These are phyloP conservation scores for Thunnus albacares DNA, from an alignment of 2,797 vertebrate species.

Conservation along the genomic window DNA sequence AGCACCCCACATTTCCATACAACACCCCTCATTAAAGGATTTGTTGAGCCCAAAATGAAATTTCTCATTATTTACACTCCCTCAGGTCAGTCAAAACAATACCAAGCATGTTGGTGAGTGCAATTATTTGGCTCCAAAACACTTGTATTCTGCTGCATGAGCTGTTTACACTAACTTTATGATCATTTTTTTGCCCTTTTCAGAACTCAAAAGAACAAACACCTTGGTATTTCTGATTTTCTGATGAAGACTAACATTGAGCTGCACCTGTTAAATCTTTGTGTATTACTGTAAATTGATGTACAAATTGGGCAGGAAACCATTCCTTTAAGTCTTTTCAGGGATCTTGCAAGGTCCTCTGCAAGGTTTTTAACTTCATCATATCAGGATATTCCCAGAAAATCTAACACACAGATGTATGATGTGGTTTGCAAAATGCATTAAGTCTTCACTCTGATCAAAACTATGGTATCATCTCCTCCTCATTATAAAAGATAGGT, in stretches of 20 bases:
- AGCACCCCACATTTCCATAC: not conserved
- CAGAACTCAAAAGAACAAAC: slow-evolving; percentile 3
- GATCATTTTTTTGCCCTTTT: not conserved
- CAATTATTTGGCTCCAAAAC: slow-evolving; percentile 10
- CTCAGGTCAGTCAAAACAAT: slow-evolving; percentile 10
- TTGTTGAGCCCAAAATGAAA: not conserved
- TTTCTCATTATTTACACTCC: slow-evolving; percentile 15
- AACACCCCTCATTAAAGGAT: slow-evolving; percentile 2
- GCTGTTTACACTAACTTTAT: not conserved
- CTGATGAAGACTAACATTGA: not conserved
- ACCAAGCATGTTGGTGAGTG: slow-evolving; percentile 5
- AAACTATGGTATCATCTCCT: slow-evolving; percentile 9
- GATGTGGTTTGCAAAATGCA: slow-evolving; percentile 21
- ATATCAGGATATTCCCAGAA: not conserved
- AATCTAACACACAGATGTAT: not conserved
- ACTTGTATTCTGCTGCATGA: slow-evolving; percentile 7
- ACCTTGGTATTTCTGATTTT: not conserved
- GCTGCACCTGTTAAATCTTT: not conserved
- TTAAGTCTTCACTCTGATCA: slow-evolving; percentile 38
- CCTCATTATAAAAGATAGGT: slow-evolving; percentile 49
- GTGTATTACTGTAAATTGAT: not conserved
- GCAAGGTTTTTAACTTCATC: not conserved
- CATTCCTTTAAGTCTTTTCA: not conserved
- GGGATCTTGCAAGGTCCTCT: not conserved
- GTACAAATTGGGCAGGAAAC: not conserved